Evolutionary conservation across 2,888 invertebrate genomes (phyloP), one percentile per base, ranked within the genome.

Genomic region (Acanthosoma haemorrhoidale): DNA sequence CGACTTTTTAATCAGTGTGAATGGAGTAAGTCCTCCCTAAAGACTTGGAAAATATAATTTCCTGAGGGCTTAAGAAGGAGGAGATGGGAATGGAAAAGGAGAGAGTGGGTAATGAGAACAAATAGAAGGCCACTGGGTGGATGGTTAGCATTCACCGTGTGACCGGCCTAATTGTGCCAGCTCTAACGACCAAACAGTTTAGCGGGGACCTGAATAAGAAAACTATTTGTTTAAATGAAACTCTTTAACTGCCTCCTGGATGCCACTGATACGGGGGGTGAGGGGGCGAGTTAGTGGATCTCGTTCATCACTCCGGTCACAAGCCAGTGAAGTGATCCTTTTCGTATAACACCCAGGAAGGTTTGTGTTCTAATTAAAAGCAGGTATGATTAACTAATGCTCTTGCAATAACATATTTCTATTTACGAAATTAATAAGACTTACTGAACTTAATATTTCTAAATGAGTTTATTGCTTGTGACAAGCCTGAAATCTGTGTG

Each of bases 151-250:
- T 51, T 51, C 51, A 4, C 51, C 4, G 21, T 51, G 51, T 51
- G 13, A 25, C 51, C 51, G 25, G 2, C 51, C 51, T 25, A 51
- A 51, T 51, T 51, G 3, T 51, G 13, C 16, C 21, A 13, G 16
- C 8, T 51, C 21, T 51, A 51, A 51, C 25, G 21, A 25, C 21
- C 51, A 4, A n/a, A n/a, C 2, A 13, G 51, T 25, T 51, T 13
- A 51, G 51, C 21, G 25, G n/a, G n/a, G 13, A 21, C n/a, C 51
- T 25, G n/a, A 51, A 51, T 51, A 51, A 51, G 25, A 51, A 51
- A 51, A 51, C 51, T 51, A 51, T 51, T 51, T 51, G 51, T 51
- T 51, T 51, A 51, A 51, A 51, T 51, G 51, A 51, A 51, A 51
- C n/a, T n/a, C n/a, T n/a, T n/a, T n/a, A n/a, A n/a, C n/a, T 13